Base-by-base conservation (phyloP, 2,888 invertebrate genomes). In the Poecilus cupreus region DNA sequence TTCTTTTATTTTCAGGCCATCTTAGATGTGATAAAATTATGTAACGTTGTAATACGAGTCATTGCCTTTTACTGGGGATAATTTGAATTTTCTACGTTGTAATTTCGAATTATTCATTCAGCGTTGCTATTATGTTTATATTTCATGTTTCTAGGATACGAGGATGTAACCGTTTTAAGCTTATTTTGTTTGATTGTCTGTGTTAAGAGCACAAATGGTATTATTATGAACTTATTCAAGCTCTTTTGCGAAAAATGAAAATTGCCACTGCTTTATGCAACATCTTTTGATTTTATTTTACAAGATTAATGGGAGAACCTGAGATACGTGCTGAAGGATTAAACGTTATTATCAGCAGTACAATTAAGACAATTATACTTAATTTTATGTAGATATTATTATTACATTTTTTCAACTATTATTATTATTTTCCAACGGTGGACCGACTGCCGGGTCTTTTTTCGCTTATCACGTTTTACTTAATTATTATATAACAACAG, bases 1-100 rank as follows among this genome's bases (percentile, higher is more conserved):
- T 72, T 72, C 32, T 72, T 72, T 72, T 72, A 72, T 43, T 39
- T 70, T 20, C 10, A 22, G 18, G 72, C 24, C 72, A 72, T 46
- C 43, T 46, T 46, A 54, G 54, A 54, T 54, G 72, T 46, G 32
- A 72, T 72, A 72, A 72, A 72, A 72, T 72, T 72, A 72, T 72
- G 72, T 72, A 72, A 72, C 18, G 72, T 20, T 24, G 72, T 72
- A 72, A 72, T 72, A 46, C 72, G 72, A 72, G 72, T 72, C 72
- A 72, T 72, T 72, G 72, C 20, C 72, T 72, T 72, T 68, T 46
- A 46, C 72, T 46, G 24, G 24, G 24, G 46, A 46, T 72, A 43
- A 72, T 72, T 72, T 72, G 46, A 72, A 72, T 72, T 72, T 72
- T 72, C 72, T 46, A 46, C 72, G 64, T 68, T 37, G 39, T 68